Conservation (phyloP, 2,888 invertebrate genomes). For the Microchrysa polita region DNA sequence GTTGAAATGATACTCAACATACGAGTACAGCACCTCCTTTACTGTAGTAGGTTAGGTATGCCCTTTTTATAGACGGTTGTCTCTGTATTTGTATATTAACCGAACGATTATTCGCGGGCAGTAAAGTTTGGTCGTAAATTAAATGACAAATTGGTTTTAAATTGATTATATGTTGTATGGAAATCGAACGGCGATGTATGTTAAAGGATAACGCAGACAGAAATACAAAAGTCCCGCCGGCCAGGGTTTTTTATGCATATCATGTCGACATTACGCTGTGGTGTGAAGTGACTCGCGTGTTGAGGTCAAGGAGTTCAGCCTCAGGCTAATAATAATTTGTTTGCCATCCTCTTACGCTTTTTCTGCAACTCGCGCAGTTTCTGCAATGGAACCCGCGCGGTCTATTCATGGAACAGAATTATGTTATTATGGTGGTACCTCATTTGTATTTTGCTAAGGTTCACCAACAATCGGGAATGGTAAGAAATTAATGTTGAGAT, state of each 20-base stretch:
- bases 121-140: constrained; percentile 54
- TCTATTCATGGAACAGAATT: too few species aligned
- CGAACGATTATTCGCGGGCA: constrained; percentile 50
- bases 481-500: too few species aligned
- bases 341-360: constrained; percentile 30
- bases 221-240: constrained; percentile 18
- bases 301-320: constrained; percentile 37
- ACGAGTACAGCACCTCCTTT: not conserved
- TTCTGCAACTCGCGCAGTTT: not conserved
- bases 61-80: not conserved
- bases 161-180: constrained; percentile 54
- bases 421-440: too few species aligned
- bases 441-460: too few species aligned
- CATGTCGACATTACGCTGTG: constrained; percentile 4
- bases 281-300: constrained; percentile 42
- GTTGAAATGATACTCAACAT: constrained; percentile 28
- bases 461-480: too few species aligned
- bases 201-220: constrained; percentile 21
- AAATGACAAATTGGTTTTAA: constrained; percentile 56
- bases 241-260: not conserved
- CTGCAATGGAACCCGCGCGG: not conserved
- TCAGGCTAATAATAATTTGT: constrained; percentile 33
- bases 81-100: constrained; percentile 47
- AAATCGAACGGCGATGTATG: constrained; percentile 46
- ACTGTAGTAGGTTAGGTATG: too few species aligned